phyloP scores from a whole-genome alignment of 2,113 vertebrate genomes.

The Gopherus flavomarginatus region DNA sequence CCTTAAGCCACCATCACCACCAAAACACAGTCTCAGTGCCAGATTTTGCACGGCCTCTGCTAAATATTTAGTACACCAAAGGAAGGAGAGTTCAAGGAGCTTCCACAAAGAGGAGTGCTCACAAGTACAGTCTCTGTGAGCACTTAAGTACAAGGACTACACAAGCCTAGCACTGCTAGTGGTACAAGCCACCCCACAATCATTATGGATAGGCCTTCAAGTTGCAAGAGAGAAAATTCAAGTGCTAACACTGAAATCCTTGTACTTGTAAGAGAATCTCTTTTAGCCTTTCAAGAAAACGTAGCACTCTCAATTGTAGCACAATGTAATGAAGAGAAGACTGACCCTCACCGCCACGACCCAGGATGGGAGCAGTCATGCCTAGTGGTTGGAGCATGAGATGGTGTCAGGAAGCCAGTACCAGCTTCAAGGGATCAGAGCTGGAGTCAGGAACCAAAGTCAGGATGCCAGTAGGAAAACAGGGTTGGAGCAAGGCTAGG shows the following conservation, averaged over 20 bases:
- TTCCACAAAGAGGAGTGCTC: background rate
- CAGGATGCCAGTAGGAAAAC: background rate
- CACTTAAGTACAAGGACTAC: background rate
- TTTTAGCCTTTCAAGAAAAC: background rate
- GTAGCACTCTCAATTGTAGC: background rate
- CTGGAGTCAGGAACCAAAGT: background rate
- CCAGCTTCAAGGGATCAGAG: background rate
- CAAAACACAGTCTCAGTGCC: background rate
- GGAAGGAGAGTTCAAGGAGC: background rate
- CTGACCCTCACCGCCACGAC: background rate
- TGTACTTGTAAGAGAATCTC: background rate
- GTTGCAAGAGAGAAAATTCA: background rate
- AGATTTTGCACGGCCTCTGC: background rate
- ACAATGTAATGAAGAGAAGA: background rate
- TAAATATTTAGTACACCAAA: background rate
- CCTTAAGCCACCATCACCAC: background rate
- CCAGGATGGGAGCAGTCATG: background rate
- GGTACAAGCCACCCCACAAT: background rate
- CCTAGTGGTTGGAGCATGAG: background rate
- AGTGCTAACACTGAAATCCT: background rate
- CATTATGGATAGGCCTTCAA: background rate
- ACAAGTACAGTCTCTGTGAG: background rate
- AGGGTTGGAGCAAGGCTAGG: background rate
- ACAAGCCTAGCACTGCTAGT: background rate
- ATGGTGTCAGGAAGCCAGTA: background rate